Conservation (phyloP, 1,140 invertebrate genomes). For the Drosophila subobscura region DNA sequence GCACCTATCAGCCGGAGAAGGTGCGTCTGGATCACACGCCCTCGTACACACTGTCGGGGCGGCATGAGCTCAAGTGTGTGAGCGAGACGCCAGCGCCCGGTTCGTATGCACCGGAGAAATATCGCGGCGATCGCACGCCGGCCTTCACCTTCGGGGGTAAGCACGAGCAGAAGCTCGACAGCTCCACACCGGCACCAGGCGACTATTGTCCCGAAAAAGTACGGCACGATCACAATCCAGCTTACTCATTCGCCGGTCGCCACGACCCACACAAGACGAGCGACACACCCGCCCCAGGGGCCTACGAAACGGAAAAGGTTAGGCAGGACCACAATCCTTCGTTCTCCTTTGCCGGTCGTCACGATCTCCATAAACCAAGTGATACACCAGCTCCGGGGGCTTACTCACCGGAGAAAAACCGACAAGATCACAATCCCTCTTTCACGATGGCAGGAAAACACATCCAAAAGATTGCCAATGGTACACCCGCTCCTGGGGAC, state of each 20-base stretch:
- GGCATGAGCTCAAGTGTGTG: constrained; percentile 84
- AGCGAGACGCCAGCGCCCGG: constrained; percentile 86
- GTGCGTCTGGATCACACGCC: constrained; percentile 86
- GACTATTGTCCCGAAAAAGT: constrained; percentile 89
- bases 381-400: constrained; percentile 87
- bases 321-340: constrained; percentile 86
- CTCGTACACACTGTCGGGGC: constrained; percentile 86
- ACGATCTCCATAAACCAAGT: constrained; percentile 83
- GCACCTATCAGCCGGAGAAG: constrained; percentile 88
- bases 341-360: constrained; percentile 85
- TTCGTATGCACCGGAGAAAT: constrained; percentile 86
- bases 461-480: constrained; percentile 81
- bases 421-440: constrained; percentile 86
- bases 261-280: constrained; percentile 83
- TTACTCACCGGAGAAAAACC: constrained; percentile 87
- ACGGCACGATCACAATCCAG: constrained; percentile 85
- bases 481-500: no score
- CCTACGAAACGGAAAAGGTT: constrained; percentile 86
- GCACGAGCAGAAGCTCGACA: constrained; percentile 85
- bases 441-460: constrained; percentile 86
- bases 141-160: constrained; percentile 85
- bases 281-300: constrained; percentile 85
- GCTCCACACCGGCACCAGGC: constrained; percentile 90
- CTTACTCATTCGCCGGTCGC: constrained; percentile 85
- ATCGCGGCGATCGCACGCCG: constrained; percentile 85